phyloP scores from a whole-genome alignment of 2,113 vertebrate species.

The Ranitomeya imitator region DNA sequence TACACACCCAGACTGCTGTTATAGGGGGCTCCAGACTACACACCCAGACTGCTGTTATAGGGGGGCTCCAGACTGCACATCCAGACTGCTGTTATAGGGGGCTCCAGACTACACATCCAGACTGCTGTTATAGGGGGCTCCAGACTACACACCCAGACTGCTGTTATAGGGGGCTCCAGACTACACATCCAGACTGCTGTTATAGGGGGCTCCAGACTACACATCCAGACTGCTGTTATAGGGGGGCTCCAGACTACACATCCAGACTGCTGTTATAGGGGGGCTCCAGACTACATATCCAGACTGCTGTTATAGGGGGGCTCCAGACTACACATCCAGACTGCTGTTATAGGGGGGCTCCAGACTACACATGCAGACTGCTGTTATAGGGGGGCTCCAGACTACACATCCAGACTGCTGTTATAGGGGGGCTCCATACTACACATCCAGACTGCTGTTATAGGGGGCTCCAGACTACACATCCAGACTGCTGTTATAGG shows the following conservation, averaged over 20 bases:
- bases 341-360: not conserved
- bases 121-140: not conserved
- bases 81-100: not conserved
- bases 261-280: not conserved
- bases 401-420: not conserved
- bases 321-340: not conserved
- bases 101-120: not conserved
- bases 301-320: not conserved
- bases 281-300: not conserved
- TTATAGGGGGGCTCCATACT: not conserved
- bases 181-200: not conserved
- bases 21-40: not conserved
- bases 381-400: not conserved
- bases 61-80: not conserved
- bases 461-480: not conserved
- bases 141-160: not conserved
- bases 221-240: not conserved
- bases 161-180: not conserved
- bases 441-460: not conserved
- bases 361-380: not conserved
- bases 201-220: not conserved
- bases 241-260: not conserved
- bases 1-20: not conserved
- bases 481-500: not conserved
- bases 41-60: not conserved